A percentile compares a stretch with the other conserved stretches of the same genome.
phyloP scores from a whole-genome alignment of 2,113 vertebrate genomes.

The Brienomyrus brachyistius region DNA sequence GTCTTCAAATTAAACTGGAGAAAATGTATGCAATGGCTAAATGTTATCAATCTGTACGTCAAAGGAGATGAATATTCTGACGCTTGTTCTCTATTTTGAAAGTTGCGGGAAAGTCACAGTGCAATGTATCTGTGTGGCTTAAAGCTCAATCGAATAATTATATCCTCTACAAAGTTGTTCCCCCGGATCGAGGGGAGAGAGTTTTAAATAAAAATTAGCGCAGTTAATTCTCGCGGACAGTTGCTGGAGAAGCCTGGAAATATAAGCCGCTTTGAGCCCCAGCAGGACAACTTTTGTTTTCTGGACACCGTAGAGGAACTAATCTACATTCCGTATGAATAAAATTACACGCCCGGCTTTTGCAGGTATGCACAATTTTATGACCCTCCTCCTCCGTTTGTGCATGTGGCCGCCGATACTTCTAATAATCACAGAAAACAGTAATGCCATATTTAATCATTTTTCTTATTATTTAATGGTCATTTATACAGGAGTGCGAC shows the following conservation, averaged over 20 bases:
- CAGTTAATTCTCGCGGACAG: background rate
- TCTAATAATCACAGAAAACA: background rate
- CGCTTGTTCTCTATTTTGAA: background rate
- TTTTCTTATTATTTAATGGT: background rate
- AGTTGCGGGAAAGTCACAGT: background rate
- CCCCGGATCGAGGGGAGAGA: background rate
- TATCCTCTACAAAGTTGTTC: background rate
- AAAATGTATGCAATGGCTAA: background rate
- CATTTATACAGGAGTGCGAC: background rate
- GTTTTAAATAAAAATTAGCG: background rate
- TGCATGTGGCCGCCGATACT: background rate
- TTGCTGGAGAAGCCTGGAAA: background rate
- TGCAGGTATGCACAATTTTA: background rate
- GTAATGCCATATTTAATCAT: background rate
- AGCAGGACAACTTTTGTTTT: background rate
- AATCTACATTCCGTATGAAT: background rate
- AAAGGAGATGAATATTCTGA: background rate
- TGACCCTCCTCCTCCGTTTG: background rate
- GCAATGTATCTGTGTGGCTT: background rate
- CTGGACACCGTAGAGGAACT: background rate
- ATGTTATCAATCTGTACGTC: background rate
- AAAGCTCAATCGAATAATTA: background rate
- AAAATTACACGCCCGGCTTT: background rate
- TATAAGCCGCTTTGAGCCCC: background rate
- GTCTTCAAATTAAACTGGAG: constrained; percentile 5